These are phyloP conservation scores for Copidosoma aretas DNA, from an alignment of 2,888 invertebrate species.

Conservation along the genomic window DNA sequence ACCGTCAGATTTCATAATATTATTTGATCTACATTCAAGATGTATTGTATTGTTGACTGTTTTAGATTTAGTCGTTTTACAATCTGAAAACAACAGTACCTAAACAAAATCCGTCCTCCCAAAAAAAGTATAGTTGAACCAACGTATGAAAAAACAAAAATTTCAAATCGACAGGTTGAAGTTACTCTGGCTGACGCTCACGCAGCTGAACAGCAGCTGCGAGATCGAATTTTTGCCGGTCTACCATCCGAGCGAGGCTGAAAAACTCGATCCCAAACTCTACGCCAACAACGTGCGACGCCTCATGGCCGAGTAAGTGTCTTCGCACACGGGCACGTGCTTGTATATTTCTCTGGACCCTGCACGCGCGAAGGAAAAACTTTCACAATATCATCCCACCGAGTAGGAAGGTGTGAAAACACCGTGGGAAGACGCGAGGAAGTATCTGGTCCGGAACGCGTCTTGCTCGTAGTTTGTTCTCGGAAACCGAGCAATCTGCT, in stretches of 20 bases:
- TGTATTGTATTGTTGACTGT: constrained; percentile 55
- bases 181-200: constrained; percentile 85
- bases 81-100: too few species aligned
- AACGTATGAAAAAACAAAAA: too few species aligned
- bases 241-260: constrained; percentile 85
- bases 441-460: too few species aligned
- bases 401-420: too few species aligned
- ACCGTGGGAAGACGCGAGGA: too few species aligned
- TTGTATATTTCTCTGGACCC: neutral
- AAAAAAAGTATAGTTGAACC: too few species aligned
- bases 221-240: constrained; percentile 94
- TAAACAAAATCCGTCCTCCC: too few species aligned
- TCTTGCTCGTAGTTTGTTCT: too few species aligned
- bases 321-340: too few species aligned
- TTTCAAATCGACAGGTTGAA: constrained; percentile 70
- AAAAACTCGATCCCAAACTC: constrained; percentile 84
- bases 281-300: constrained; percentile 89
- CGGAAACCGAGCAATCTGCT: too few species aligned
- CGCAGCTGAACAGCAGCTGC: constrained; percentile 85
- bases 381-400: neutral
- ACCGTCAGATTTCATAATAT: constrained; percentile 70
- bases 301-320: constrained; percentile 86
- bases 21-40: constrained; percentile 79
- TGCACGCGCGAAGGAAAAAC: neutral
- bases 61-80: too few species aligned